Conservation (phyloP, 2,888 invertebrate species). For the Pegoplata infirma region DNA sequence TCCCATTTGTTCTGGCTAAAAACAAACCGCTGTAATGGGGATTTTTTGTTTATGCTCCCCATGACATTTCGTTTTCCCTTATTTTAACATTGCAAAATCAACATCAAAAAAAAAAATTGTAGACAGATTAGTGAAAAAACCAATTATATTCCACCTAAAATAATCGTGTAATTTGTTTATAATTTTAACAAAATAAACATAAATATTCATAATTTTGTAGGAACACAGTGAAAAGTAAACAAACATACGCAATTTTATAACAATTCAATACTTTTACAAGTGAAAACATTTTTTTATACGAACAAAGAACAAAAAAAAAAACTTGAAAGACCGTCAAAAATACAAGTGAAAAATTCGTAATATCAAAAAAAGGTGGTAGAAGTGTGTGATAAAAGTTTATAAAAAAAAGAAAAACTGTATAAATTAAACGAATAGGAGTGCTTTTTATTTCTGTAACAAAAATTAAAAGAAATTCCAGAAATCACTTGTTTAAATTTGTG, state of each 20-base stretch:
- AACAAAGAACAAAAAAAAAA: constrained; percentile 25
- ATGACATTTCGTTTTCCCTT: constrained; percentile 30
- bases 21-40: neutral
- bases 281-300: constrained; percentile 12
- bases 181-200: constrained; percentile 19
- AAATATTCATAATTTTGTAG: neutral
- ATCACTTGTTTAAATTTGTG: no score
- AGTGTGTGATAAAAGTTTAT: constrained; percentile 11
- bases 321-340: constrained; percentile 29
- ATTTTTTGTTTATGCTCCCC: neutral
- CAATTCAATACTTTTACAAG: neutral
- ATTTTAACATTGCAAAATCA: constrained; percentile 13
- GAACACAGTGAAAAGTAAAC: neutral
- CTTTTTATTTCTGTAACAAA: neutral
- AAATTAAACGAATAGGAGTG: neutral
- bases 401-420: neutral
- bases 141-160: constrained; percentile 32
- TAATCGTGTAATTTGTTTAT: constrained; percentile 39
- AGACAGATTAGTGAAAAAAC: constrained; percentile 36
- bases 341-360: constrained; percentile 14
- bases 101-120: constrained; percentile 22
- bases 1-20: neutral
- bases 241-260: constrained; percentile 4
- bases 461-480: neutral
- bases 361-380: constrained; percentile 12